Evolutionary conservation across 2,797 vertebrate species (phyloP), one percentile per base, ranked within the genome.

Genomic region (Eospalax fontanierii): DNA sequence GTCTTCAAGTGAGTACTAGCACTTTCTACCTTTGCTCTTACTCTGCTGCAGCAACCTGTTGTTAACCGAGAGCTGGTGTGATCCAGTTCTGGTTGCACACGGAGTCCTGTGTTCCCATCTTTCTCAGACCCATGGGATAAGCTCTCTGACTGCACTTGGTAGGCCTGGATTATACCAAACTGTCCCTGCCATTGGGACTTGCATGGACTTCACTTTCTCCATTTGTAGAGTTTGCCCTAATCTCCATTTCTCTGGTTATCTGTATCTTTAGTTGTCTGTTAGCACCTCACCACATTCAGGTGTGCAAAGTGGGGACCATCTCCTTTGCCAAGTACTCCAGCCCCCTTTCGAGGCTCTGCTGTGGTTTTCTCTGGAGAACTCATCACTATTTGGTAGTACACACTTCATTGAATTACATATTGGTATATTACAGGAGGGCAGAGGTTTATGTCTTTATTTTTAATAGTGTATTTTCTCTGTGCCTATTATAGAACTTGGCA

Each of bases 391-490:
- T 38, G 57, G 35, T 54, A 84, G 40, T 50, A 16, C 54, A 22
- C 38, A 24, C 88, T 84, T 92, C 79, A 59, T 38, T 79, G 61
- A 66, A 43, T 87, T 89, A 54, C 35, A 61, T 65, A 21, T n/a
- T 90, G 50, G 16, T 79, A 3, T 81, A 59, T 92, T 79, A 38
- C 12, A n/a, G 68, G 15, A 90, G 28, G 63, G 16, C 50, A 91
- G 63, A 81, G 26, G 22, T 84, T 88, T 91, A 74, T 96, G 63
- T 87, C 16, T 19, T 30, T 59, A 38, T 89, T 83, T 68, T 92
- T 84, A 65, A 75, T 87, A 83, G 24, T 82, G 6, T 9, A 50
- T 70, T 74, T 59, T 22, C 65, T 18, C 4, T 61, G 3, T 5
- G 66, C 14, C 63, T 87, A 54, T 43, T 35, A 80, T 12, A 89